These are phyloP conservation scores for Xylota segnis DNA, from an alignment of 2,888 invertebrate genomes.

Conservation along the genomic window DNA sequence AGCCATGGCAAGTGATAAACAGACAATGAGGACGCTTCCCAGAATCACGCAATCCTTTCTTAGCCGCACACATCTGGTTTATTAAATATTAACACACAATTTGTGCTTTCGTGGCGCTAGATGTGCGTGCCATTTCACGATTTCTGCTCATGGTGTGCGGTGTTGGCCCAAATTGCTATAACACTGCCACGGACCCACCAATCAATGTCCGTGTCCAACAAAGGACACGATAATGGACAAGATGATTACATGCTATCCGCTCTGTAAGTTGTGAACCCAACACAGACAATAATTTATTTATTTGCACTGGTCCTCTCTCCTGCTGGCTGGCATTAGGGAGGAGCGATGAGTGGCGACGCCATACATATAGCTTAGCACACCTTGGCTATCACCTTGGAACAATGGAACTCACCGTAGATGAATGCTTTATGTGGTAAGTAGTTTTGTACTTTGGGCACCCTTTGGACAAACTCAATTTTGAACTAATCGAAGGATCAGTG, in stretches of 20 bases:
- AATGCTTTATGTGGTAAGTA: constrained; percentile 27
- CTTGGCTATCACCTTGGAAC: constrained; percentile 51
- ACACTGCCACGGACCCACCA: constrained; percentile 51
- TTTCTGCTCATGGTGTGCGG: constrained; percentile 56
- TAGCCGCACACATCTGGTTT: constrained; percentile 43
- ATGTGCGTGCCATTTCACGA: constrained; percentile 76
- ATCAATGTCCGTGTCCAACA: constrained; percentile 70
- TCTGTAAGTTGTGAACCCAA: constrained; percentile 46
- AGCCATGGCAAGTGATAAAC: constrained; percentile 69
- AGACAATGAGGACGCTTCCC: constrained; percentile 50
- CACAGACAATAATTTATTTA: constrained; percentile 73
- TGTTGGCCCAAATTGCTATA: constrained; percentile 61
- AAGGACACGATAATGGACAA: constrained; percentile 75
- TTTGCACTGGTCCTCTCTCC: constrained; percentile 54
- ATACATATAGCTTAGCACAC: constrained; percentile 14
- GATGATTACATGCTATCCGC: constrained; percentile 70
- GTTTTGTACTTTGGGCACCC: constrained; percentile 26
- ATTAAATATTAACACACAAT: constrained; percentile 75
- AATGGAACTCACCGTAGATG: constrained; percentile 48
- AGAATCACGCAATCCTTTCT: constrained; percentile 75
- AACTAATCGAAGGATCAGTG: constrained; percentile 6
- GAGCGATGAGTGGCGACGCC: constrained; percentile 33
- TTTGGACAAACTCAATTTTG: constrained; percentile 37
- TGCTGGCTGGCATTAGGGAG: constrained; percentile 11
- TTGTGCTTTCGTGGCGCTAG: constrained; percentile 67